Evolutionary conservation across 2,888 invertebrate species (phyloP).

Genomic region (Clepsis dumicolana): DNA sequence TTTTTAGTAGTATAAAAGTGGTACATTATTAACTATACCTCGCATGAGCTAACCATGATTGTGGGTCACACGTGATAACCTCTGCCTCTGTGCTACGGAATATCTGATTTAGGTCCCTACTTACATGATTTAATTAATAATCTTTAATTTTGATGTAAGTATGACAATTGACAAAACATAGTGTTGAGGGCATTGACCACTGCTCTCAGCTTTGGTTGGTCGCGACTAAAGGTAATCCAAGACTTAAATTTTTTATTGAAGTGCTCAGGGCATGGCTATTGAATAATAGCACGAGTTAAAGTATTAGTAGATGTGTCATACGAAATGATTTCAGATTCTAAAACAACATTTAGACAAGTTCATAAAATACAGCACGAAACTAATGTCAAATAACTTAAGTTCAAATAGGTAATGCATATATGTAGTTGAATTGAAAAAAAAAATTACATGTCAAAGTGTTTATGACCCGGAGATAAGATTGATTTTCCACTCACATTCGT

Average conservation of each 20-base stretch:
- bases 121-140: background rate
- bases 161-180: background rate
- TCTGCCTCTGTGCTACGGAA: background rate
- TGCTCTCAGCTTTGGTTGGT: background rate
- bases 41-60: background rate
- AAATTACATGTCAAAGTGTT: too few species aligned
- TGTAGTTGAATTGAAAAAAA: too few species aligned
- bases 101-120: background rate
- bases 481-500: too few species aligned
- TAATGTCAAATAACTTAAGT: too few species aligned
- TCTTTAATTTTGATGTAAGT: background rate
- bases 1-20: slow-evolving; percentile 46
- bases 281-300: background rate
- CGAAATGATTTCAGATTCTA: background rate
- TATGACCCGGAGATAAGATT: too few species aligned
- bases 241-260: background rate
- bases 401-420: too few species aligned
- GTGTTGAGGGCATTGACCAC: background rate
- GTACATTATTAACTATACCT: background rate
- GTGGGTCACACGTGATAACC: background rate
- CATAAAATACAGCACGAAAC: too few species aligned
- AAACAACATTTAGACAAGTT: too few species aligned
- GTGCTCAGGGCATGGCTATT: background rate
- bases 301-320: background rate
- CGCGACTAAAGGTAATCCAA: background rate